Evolutionary conservation across 2,113 vertebrate species (phyloP).

Genomic region (Cardinalis cardinalis): DNA sequence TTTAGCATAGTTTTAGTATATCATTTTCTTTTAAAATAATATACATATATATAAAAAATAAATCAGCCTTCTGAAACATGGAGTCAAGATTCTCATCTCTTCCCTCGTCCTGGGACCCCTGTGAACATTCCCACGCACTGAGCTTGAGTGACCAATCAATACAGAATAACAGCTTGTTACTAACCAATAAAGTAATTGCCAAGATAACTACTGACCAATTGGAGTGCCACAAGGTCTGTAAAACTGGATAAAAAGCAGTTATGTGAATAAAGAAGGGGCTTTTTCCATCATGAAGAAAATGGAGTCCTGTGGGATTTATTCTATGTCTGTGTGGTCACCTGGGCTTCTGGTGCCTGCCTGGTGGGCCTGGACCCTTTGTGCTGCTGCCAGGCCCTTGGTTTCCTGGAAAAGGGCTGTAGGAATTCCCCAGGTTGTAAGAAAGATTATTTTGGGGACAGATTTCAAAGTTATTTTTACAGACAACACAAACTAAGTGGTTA

Average conservation of each 20-base stretch:
- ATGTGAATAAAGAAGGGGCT: background rate
- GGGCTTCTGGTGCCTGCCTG: background rate
- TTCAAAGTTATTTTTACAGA: background rate
- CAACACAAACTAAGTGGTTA: background rate
- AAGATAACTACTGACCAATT: background rate
- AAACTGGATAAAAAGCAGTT: background rate
- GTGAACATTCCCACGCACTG: too few relatives aligned
- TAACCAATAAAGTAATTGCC: background rate
- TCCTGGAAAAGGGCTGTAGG: background rate
- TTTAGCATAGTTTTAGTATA: too few relatives aligned
- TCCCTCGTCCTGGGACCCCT: too few relatives aligned
- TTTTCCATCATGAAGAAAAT: background rate
- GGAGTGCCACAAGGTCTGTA: background rate
- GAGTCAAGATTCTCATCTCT: too few relatives aligned
- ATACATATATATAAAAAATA: too few relatives aligned
- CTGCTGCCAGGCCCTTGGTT: background rate
- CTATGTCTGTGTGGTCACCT: background rate
- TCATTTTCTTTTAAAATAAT: too few relatives aligned
- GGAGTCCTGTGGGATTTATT: background rate
- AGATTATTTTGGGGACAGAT: background rate
- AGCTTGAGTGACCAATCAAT: background rate
- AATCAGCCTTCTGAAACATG: too few relatives aligned
- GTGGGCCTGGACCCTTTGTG: fast-evolving
- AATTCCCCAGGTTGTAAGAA: background rate
- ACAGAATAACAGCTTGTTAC: background rate